Conservation (phyloP, 2,113 vertebrate genomes). For the Anoura caudifer region DNA sequence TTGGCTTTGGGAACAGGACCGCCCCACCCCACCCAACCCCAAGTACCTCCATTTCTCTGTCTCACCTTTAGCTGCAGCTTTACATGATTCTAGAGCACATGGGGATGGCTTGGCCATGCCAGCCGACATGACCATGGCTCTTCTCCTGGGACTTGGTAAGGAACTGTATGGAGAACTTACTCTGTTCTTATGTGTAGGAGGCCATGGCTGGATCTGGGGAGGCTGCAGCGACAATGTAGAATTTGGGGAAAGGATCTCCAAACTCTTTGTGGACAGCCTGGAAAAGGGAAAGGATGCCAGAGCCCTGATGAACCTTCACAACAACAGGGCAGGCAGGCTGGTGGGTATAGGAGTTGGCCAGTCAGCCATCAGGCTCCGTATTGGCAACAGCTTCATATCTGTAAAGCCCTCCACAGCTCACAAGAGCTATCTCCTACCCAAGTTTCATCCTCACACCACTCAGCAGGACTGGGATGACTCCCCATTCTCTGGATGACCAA, state of each 20-base stretch:
- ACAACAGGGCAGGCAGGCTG: constrained; percentile 94
- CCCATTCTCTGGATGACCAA: not conserved
- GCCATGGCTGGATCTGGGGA: constrained; percentile 97
- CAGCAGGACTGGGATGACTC: not conserved
- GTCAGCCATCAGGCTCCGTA: not conserved
- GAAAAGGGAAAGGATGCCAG: constrained; percentile 94
- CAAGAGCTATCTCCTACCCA: not conserved
- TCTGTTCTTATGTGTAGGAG: constrained; percentile 82
- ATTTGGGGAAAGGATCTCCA: constrained; percentile 95
- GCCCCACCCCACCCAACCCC: not conserved
- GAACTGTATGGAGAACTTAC: not conserved
- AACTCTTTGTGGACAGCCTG: constrained; percentile 94
- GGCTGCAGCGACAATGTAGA: constrained; percentile 97
- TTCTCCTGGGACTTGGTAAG: not conserved
- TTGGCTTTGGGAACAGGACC: not conserved
- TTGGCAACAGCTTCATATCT: not conserved
- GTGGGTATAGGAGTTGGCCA: constrained; percentile 79
- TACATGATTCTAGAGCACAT: not conserved
- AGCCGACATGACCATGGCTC: not conserved
- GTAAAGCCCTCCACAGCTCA: not conserved
- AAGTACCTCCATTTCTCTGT: not conserved
- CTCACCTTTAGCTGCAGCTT: not conserved
- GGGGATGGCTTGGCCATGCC: not conserved
- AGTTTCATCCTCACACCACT: not conserved
- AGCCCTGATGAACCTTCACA: constrained; percentile 95